phyloP scores from a whole-genome alignment of 2,888 invertebrate species.

The Buathra laborator region DNA sequence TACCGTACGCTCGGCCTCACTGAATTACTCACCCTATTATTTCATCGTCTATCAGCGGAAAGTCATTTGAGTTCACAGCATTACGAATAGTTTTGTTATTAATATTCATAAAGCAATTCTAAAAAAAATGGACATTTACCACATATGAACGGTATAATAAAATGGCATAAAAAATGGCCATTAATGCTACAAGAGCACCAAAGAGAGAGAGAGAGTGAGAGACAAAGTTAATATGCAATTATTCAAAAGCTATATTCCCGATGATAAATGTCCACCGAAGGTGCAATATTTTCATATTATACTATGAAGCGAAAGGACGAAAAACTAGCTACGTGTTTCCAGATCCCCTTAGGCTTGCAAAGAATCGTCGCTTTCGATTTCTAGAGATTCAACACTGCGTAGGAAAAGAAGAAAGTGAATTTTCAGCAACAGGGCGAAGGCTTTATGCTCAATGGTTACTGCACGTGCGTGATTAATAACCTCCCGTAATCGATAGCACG shows the following conservation, averaged over 20 bases:
- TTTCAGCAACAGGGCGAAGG: conserved; percentile 10
- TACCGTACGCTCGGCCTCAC: background rate
- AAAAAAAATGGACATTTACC: no score
- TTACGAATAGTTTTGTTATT: background rate
- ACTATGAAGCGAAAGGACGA: background rate
- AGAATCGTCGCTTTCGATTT: conserved; percentile 41
- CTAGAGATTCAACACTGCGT: background rate
- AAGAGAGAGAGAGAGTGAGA: no score
- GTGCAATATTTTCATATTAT: background rate
- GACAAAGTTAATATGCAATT: no score
- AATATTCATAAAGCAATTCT: no score
- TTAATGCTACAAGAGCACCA: no score
- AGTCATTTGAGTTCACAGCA: background rate
- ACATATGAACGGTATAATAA: no score
- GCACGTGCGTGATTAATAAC: conserved; percentile 77
- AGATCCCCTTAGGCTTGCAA: conserved; percentile 62
- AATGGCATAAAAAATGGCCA: no score
- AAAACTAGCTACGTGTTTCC: conserved; percentile 75
- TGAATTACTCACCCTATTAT: background rate
- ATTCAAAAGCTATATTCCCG: no score
- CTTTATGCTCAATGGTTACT: conserved; percentile 15
- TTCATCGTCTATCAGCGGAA: background rate
- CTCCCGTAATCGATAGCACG: conserved; percentile 59
- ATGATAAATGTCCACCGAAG: no score
- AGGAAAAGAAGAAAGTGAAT: conserved; percentile 13